phyloP scores from a whole-genome alignment of 2,797 vertebrate species.

The Sphaeramia orbicularis region DNA sequence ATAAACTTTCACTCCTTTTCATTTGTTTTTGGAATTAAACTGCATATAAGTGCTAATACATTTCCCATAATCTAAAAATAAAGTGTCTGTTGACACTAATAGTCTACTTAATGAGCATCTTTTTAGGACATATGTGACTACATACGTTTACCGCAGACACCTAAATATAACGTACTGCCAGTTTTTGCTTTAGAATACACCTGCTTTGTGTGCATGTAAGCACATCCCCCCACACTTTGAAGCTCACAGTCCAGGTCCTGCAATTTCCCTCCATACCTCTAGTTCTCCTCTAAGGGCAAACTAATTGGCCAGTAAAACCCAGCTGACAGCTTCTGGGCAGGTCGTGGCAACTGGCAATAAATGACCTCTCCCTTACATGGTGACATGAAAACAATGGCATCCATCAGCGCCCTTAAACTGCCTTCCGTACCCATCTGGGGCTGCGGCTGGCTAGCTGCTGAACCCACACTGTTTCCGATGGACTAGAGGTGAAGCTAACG shows the following conservation, averaged over 20 bases:
- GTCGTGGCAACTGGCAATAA: conserved; percentile 62
- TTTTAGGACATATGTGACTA: no score
- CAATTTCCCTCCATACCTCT: conserved; percentile 34
- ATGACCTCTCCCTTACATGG: conserved; percentile 56
- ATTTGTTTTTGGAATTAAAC: no score
- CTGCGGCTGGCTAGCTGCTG: conserved; percentile 39
- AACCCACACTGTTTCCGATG: conserved; percentile 56
- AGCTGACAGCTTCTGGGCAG: conserved; percentile 62
- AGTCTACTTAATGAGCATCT: no score
- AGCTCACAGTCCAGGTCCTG: conserved; percentile 35
- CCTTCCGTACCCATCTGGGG: conserved; percentile 57
- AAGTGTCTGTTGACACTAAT: no score
- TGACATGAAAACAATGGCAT: conserved; percentile 71
- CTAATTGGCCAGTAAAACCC: conserved; percentile 73
- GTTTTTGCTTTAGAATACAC: conserved; percentile 32
- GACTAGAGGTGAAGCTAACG: conserved; percentile 68
- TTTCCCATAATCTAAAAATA: no score
- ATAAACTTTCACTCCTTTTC: no score
- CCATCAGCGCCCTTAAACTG: conserved; percentile 68
- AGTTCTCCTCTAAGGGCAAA: conserved; percentile 52
- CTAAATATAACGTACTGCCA: no score
- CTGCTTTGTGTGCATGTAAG: conserved; percentile 15
- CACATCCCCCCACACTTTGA: conserved; percentile 27
- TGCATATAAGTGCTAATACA: no score
- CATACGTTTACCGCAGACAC: no score